phyloP scores from a whole-genome alignment of 2,888 invertebrate genomes.

The Sminthurinus aureus region DNA sequence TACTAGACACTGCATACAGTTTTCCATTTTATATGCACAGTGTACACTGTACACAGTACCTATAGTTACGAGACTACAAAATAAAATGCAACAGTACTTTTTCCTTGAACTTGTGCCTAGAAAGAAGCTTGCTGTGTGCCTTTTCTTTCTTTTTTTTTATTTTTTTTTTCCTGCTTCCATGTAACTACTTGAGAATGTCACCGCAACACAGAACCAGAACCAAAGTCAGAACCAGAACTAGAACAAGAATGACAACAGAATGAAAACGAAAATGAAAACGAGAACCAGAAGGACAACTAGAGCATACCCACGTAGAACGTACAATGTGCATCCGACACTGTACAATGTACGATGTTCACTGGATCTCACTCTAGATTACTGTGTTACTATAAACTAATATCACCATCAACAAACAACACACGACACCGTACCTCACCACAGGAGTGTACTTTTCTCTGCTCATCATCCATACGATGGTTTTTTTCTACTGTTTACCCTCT shows the following conservation, averaged over 20 bases:
- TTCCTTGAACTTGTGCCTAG: not conserved
- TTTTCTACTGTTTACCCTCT: too few species aligned
- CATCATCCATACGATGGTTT: too few species aligned
- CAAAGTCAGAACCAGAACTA: not conserved
- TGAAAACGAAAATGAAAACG: too few species aligned
- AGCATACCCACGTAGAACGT: too few species aligned
- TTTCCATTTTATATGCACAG: too few species aligned
- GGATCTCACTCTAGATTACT: not conserved
- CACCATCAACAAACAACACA: not conserved
- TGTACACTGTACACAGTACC: too few species aligned
- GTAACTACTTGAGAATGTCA: not conserved
- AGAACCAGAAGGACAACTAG: too few species aligned
- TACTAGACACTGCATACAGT: not conserved
- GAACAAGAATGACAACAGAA: too few species aligned
- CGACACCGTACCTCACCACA: not conserved
- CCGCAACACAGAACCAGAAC: not conserved
- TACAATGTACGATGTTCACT: not conserved
- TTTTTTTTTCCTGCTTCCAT: not conserved
- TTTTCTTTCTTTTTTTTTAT: not conserved
- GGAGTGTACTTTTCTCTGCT: too few species aligned
- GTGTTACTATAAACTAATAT: not conserved
- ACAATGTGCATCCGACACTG: too few species aligned
- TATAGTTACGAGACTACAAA: not conserved
- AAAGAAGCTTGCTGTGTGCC: not conserved
- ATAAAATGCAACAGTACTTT: conserved; percentile 1